phyloP scores from a whole-genome alignment of 2,888 invertebrate genomes.

The Conus canariensis region DNA sequence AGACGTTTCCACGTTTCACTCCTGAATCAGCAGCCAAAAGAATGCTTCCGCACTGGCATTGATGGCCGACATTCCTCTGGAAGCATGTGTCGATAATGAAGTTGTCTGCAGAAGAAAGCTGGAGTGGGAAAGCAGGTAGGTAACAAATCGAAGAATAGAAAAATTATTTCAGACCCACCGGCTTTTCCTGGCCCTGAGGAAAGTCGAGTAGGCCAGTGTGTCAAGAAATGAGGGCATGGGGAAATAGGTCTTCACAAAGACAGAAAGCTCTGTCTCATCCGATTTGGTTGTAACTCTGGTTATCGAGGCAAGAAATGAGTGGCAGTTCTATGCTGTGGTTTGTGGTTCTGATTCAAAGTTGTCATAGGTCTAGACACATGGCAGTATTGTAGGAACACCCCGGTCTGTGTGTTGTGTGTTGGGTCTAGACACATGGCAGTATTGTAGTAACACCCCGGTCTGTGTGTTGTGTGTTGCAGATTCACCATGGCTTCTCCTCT shows the following conservation, averaged over 20 bases:
- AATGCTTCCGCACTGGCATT: too few relatives aligned
- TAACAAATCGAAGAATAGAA: neutral
- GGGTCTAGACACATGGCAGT: too few relatives aligned
- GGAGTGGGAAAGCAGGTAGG: neutral
- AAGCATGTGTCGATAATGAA: neutral
- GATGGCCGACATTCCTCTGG: neutral
- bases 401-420: neutral
- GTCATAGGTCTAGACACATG: too few relatives aligned
- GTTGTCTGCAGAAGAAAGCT: neutral
- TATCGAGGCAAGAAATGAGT: too few relatives aligned
- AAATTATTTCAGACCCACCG: too few relatives aligned
- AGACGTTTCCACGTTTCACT: neutral
- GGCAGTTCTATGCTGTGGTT: too few relatives aligned
- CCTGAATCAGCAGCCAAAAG: too few relatives aligned
- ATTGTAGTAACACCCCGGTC: neutral
- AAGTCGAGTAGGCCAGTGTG: too few relatives aligned
- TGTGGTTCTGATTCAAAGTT: too few relatives aligned
- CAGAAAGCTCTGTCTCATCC: neutral
- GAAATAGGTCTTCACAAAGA: too few relatives aligned
- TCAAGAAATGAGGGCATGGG: too few relatives aligned
- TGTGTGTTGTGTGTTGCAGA: conserved; percentile 11
- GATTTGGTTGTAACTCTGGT: neutral
- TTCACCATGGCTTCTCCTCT: neutral
- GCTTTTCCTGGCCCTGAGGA: too few relatives aligned
- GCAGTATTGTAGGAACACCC: neutral